Base-by-base conservation (phyloP, 1,140 invertebrate genomes). In the Oedothorax gibbosus region DNA sequence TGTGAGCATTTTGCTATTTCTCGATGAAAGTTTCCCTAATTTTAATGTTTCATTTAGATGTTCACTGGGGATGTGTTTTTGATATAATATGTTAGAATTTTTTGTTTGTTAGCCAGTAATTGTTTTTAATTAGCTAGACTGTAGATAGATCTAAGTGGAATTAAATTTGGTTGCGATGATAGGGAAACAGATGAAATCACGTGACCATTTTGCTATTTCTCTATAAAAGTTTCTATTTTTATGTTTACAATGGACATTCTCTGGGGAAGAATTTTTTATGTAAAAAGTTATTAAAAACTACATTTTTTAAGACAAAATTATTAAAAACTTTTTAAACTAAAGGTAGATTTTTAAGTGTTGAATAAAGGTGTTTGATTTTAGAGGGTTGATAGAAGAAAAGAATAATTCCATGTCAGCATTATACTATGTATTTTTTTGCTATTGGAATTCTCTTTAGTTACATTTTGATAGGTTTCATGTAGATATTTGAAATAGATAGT, bases 1-100 rank as follows among this genome's bases (percentile, higher is more conserved):
- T 85, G 83, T 85, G 66, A 84, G 81, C 72, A 66, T 21, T 84
- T 68, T 66, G 14, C 20, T 84, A 18, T 57, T 66, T 75, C 72
- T 75, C 50, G 50, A 53, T 71, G 69, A 18, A 15, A 71, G 20
- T 18, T 53, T 35, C 54, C 35, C 35, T 35, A 35, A 35, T 53
- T 60, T 21, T 57, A 35, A 35, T 60, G 35, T 80, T 80, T 80
- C 65, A 69, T 15, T 11, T 80, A 18, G 9, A 66, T 54, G 53
- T 66, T 80, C 35, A 18, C 65, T 57, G 35, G 7, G 7, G 69
- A 35, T 57, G 20, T 7, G 0, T 71, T 57, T 77, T 62, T 53
- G 68, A 51, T 71, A 51, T 71, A n/a, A n/a, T n/a, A 35, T 35
- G n/a, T 35, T 35, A 35, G 35, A 35, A 35, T 2, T 35, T 35